Evolutionary conservation across 2,888 invertebrate species (phyloP).

Genomic region (Melinaea menophilus): DNA sequence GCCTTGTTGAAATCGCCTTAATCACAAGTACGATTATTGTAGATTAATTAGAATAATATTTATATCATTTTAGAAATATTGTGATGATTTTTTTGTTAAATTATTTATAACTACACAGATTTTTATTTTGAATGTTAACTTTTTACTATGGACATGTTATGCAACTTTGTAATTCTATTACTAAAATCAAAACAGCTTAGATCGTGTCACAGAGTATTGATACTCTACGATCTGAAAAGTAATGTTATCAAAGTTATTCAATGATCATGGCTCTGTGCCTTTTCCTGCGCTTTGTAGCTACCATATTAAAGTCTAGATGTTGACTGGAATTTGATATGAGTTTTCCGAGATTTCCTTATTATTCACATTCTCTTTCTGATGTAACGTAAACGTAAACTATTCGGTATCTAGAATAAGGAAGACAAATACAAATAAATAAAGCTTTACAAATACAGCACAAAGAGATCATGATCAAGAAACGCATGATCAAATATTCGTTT

Average conservation of each 20-base stretch:
- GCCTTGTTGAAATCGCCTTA: too few species aligned
- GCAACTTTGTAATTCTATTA: too few species aligned
- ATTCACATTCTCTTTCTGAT: conserved; percentile 38
- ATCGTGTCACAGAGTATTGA: neutral
- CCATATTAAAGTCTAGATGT: conserved; percentile 50
- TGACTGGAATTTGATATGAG: conserved; percentile 42
- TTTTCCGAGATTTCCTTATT: conserved; percentile 38
- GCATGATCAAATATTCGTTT: neutral
- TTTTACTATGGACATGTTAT: too few species aligned
- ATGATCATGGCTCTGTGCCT: conserved; percentile 41
- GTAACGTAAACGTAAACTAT: conserved; percentile 13
- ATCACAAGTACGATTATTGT: too few species aligned
- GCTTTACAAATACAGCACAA: neutral
- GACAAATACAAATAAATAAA: conserved; percentile 10
- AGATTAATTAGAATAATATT: too few species aligned
- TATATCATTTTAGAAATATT: too few species aligned
- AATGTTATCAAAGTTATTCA: conserved; percentile 43
- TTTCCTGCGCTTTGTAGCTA: conserved; percentile 37
- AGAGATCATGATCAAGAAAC: neutral
- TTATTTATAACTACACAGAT: too few species aligned
- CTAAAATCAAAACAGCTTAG: too few species aligned
- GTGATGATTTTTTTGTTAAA: too few species aligned
- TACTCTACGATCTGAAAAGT: conserved; percentile 23
- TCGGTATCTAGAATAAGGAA: conserved; percentile 1
- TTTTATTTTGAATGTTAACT: too few species aligned